Conservation (phyloP, 2,113 vertebrate species). For the Forbesichthys agassizii region DNA sequence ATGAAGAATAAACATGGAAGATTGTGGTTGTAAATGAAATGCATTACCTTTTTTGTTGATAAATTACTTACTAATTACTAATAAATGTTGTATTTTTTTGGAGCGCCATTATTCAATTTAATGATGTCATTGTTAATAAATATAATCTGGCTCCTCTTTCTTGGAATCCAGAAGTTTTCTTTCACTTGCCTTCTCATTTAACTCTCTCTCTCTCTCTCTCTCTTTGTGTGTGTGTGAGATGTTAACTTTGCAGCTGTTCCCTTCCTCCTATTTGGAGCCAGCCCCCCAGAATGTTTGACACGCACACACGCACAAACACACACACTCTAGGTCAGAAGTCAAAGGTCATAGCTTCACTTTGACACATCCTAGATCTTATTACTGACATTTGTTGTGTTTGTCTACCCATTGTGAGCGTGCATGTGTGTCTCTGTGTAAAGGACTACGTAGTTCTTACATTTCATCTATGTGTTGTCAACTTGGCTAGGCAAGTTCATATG, state of each 20-base stretch:
- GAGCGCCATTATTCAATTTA: too few relatives aligned
- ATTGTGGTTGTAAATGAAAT: too few relatives aligned
- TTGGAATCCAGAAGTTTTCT: background rate
- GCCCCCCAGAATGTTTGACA: slow-evolving; percentile 25
- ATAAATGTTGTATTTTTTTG: too few relatives aligned
- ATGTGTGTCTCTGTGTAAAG: slow-evolving; percentile 6
- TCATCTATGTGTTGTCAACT: background rate
- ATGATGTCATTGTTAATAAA: too few relatives aligned
- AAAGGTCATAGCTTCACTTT: slow-evolving; percentile 49
- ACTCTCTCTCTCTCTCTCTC: background rate
- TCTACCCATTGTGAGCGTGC: slow-evolving; percentile 11
- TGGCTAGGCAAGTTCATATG: background rate
- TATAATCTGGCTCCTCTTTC: too few relatives aligned
- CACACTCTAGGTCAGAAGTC: slow-evolving; percentile 41
- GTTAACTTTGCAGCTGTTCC: slow-evolving; percentile 62
- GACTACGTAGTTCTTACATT: background rate
- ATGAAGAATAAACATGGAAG: too few relatives aligned
- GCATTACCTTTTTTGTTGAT: too few relatives aligned
- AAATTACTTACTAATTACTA: too few relatives aligned
- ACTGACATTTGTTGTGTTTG: slow-evolving; percentile 10
- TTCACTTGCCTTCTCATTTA: slow-evolving; percentile 1
- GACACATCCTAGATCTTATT: slow-evolving; percentile 62
- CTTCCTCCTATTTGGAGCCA: slow-evolving; percentile 39
- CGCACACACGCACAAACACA: slow-evolving; percentile 27
- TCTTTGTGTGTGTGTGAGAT: background rate